Evolutionary conservation across 2,113 vertebrate species (phyloP).

Genomic region (Oostethus manadensis): DNA sequence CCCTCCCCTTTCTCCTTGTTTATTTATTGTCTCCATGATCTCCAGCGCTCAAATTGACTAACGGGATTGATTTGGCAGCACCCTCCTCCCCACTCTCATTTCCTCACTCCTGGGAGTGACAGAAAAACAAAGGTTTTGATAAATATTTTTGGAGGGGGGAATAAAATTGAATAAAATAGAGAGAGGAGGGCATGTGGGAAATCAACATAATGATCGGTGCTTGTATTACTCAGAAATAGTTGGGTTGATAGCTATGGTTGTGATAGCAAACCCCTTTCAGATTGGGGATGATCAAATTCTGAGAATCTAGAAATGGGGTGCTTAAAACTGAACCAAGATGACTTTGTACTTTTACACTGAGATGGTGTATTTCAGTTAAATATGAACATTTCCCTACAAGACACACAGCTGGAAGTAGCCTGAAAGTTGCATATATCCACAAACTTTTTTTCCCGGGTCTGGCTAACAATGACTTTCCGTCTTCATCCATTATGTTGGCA

Average conservation of each 20-base stretch:
- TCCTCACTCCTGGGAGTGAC: slow-evolving; percentile 1
- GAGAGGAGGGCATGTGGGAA: neutral
- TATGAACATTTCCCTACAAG: too few relatives aligned
- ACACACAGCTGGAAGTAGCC: too few relatives aligned
- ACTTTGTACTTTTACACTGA: neutral
- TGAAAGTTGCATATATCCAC: neutral
- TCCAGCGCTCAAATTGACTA: slow-evolving; percentile 54
- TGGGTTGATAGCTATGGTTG: slow-evolving; percentile 32
- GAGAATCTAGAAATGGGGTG: neutral
- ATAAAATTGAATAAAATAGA: slow-evolving; percentile 20
- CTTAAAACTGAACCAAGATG: neutral
- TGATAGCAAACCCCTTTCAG: slow-evolving; percentile 28
- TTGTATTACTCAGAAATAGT: slow-evolving; percentile 18
- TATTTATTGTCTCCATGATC: slow-evolving; percentile 57
- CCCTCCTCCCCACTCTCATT: slow-evolving; percentile 27
- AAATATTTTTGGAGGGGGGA: slow-evolving; percentile 38
- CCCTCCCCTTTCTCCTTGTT: slow-evolving; percentile 42
- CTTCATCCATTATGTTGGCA: slow-evolving; percentile 40
- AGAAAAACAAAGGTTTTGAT: slow-evolving; percentile 41
- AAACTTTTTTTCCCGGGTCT: neutral
- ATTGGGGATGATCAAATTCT: slow-evolving; percentile 12
- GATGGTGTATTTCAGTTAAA: neutral
- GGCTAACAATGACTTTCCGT: slow-evolving; percentile 27
- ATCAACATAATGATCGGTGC: slow-evolving; percentile 11
- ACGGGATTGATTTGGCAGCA: slow-evolving; percentile 57